Percentiles rank a stretch among this genome's conserved stretches.
These are phyloP conservation scores for Unio delphinus DNA, from an alignment of 2,888 invertebrate species.

Conservation along the genomic window DNA sequence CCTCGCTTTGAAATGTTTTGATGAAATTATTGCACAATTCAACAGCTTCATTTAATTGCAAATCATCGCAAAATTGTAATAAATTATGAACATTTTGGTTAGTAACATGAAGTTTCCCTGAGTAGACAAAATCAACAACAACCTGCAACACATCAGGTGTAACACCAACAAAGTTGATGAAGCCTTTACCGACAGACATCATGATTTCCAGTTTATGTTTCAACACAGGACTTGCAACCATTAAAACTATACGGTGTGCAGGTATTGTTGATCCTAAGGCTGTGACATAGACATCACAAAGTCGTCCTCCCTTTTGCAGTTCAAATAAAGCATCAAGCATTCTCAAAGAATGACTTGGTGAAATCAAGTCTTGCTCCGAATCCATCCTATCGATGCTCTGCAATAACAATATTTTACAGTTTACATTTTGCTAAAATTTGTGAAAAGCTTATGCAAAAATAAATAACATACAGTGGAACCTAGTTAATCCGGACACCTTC, in stretches of 20 bases:
- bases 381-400: no score
- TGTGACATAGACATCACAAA: conserved; percentile 26
- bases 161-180: conserved; percentile 12
- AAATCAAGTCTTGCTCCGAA: no score
- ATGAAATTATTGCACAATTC: conserved; percentile 9
- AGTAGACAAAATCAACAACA: conserved; percentile 24
- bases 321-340: conserved; percentile 9
- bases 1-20: background rate
- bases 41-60: conserved; percentile 16
- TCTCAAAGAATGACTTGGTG: conserved; percentile 2
- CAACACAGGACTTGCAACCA: conserved; percentile 27
- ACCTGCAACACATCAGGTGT: conserved; percentile 11
- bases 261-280: conserved; percentile 10
- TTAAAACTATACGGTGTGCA: conserved; percentile 23
- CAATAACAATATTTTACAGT: no score
- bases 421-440: no score
- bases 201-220: conserved; percentile 1
- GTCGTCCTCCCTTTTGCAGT: conserved; percentile 10
- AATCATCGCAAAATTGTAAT: conserved; percentile 19
- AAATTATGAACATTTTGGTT: conserved; percentile 11
- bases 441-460: no score
- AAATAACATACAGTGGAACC: no score
- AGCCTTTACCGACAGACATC: conserved; percentile 1
- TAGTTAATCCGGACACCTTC: no score
- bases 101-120: conserved; percentile 18